Percentiles rank a stretch among this genome's conserved stretches.
Evolutionary conservation across 2,113 vertebrate species (phyloP).

Genomic region (Ursus arctos): DNA sequence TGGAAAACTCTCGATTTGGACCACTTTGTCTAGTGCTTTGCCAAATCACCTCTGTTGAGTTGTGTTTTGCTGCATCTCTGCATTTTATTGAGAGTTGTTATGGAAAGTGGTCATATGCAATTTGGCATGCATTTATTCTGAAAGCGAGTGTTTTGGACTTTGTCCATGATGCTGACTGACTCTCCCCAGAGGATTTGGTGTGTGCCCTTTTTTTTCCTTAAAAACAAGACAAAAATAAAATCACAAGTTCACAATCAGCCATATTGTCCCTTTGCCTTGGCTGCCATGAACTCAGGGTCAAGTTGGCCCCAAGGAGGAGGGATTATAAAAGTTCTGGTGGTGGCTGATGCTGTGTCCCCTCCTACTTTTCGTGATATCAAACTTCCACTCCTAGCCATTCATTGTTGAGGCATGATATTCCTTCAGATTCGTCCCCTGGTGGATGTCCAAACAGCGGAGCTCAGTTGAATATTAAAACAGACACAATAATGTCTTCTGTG

Average conservation of each 20-base stretch:
- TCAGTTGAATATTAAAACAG: background rate
- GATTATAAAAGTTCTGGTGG: no score
- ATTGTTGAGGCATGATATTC: background rate
- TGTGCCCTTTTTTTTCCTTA: background rate
- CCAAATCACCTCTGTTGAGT: constrained; percentile 32
- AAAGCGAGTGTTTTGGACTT: background rate
- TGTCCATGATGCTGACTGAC: background rate
- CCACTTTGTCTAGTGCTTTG: background rate
- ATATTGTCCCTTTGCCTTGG: background rate
- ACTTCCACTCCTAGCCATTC: background rate
- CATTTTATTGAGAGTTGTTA: constrained; percentile 1
- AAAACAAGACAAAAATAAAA: constrained; percentile 48
- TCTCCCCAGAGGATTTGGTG: background rate
- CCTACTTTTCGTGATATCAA: background rate
- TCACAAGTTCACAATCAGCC: background rate
- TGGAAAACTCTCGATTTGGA: constrained; percentile 24
- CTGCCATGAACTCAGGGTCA: background rate
- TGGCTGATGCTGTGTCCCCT: rapidly evolving
- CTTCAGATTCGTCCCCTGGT: background rate
- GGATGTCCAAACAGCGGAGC: background rate
- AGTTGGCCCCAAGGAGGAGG: background rate
- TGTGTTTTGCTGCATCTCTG: constrained; percentile 18
- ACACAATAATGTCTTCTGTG: background rate
- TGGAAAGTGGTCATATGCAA: background rate
- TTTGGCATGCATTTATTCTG: background rate